These are phyloP conservation scores for Eubasilissa splendida DNA, from an alignment of 2,888 invertebrate genomes.

Conservation along the genomic window DNA sequence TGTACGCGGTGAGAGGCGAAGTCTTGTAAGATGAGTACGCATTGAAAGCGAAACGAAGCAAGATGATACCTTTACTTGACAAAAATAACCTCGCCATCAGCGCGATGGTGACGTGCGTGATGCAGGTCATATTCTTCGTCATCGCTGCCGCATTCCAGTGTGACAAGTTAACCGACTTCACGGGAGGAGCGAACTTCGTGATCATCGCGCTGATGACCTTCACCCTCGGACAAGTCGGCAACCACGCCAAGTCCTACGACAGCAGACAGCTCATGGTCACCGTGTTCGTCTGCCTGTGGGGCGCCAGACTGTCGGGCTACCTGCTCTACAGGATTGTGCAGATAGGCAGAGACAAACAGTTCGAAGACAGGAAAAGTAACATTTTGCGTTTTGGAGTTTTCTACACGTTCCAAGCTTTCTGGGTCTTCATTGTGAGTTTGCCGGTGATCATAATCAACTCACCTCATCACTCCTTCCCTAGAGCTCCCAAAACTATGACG, in stretches of 20 bases:
- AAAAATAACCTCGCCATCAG: constrained; percentile 89
- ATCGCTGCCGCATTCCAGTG: constrained; percentile 89
- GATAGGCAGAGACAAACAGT: constrained; percentile 91
- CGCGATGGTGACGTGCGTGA: constrained; percentile 86
- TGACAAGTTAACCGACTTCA: constrained; percentile 94
- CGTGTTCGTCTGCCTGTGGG: constrained; percentile 90
- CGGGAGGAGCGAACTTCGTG: constrained; percentile 94
- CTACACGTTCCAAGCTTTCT: constrained; percentile 93
- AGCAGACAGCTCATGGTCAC: constrained; percentile 94
- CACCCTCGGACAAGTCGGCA: constrained; percentile 86
- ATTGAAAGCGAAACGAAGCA: constrained; percentile 47
- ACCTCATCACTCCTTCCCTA: constrained; percentile 82
- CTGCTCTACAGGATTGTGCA: constrained; percentile 92
- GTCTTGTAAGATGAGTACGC: no score
- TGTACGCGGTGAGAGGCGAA: no score
- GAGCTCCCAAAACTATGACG: constrained; percentile 88
- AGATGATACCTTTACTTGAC: constrained; percentile 84
- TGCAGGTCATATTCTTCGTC: constrained; percentile 91
- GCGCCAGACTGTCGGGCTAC: constrained; percentile 87
- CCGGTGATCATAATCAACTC: constrained; percentile 94
- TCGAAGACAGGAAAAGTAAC: constrained; percentile 90
- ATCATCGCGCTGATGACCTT: constrained; percentile 91
- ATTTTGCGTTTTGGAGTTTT: constrained; percentile 92
- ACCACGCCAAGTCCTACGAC: constrained; percentile 82
- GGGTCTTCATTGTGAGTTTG: constrained; percentile 93